phyloP scores from a whole-genome alignment of 2,888 invertebrate genomes.

The Agonum fuliginosum region DNA sequence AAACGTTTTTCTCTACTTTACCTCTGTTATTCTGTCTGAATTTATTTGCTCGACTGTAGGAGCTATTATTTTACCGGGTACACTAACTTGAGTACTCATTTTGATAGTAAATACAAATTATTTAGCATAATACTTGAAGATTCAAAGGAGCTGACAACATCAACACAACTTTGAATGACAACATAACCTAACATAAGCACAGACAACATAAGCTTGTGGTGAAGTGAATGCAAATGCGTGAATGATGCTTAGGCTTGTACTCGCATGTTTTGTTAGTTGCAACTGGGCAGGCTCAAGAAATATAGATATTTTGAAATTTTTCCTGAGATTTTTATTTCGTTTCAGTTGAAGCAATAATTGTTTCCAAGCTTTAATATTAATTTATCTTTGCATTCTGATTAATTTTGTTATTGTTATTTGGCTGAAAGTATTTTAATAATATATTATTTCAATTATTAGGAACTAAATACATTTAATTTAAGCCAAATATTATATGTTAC shows the following conservation, averaged over 20 bases:
- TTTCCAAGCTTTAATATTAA: no score
- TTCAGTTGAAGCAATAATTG: no score
- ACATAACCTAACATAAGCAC: slow-evolving; percentile 16
- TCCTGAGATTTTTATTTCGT: neutral
- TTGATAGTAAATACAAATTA: neutral
- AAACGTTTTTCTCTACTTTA: slow-evolving; percentile 68
- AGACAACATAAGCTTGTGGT: no score
- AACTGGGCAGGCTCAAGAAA: neutral
- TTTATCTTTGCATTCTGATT: no score
- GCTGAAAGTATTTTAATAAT: no score
- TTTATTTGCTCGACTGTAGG: slow-evolving; percentile 94
- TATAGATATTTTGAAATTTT: neutral
- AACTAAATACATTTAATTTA: no score
- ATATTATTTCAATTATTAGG: no score
- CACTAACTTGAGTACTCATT: slow-evolving; percentile 42
- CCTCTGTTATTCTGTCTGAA: slow-evolving; percentile 91
- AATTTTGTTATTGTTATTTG: no score
- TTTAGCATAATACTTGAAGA: neutral
- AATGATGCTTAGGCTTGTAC: no score
- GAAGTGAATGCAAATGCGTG: no score
- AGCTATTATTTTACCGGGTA: slow-evolving; percentile 75
- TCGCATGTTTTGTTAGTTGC: neutral
- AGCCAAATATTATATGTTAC: no score
- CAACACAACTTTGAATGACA: neutral
- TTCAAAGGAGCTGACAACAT: neutral